Evolutionary conservation across 2,888 invertebrate genomes (phyloP).

Genomic region (Ecdyonurus torrentis): DNA sequence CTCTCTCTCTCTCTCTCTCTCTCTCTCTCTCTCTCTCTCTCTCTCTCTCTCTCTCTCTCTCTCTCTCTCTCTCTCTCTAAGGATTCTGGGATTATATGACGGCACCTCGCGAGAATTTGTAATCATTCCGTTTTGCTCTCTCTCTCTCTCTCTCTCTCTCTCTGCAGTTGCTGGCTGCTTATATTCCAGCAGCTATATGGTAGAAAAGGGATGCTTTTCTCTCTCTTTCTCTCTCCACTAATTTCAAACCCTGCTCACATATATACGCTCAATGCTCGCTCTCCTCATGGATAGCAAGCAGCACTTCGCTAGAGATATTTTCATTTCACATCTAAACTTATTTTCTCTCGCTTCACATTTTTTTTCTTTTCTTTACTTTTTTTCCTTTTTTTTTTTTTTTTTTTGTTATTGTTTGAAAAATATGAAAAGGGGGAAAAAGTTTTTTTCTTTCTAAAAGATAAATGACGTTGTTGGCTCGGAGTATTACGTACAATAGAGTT

Average conservation of each 20-base stretch:
- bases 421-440: not conserved
- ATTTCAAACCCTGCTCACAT: not conserved
- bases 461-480: not conserved
- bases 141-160: not conserved
- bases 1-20: too few species aligned
- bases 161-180: not conserved
- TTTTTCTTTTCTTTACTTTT: not conserved
- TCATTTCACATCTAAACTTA: not conserved
- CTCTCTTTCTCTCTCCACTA: not conserved
- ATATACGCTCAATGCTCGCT: not conserved
- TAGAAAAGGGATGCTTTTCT: not conserved
- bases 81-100: conserved; percentile 3
- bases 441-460: not conserved
- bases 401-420: not conserved
- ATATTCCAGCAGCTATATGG: too few species aligned
- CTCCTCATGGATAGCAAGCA: not conserved
- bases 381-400: not conserved
- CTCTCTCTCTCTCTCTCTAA: not conserved
- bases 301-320: not conserved
- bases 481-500: too few species aligned
- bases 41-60: not conserved
- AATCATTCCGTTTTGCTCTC: not conserved
- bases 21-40: not conserved
- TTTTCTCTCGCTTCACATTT: not conserved
- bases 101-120: conserved; percentile 4